These are phyloP conservation scores for Anthonomus grandis DNA, from an alignment of 1,140 invertebrate genomes.

Conservation along the genomic window DNA sequence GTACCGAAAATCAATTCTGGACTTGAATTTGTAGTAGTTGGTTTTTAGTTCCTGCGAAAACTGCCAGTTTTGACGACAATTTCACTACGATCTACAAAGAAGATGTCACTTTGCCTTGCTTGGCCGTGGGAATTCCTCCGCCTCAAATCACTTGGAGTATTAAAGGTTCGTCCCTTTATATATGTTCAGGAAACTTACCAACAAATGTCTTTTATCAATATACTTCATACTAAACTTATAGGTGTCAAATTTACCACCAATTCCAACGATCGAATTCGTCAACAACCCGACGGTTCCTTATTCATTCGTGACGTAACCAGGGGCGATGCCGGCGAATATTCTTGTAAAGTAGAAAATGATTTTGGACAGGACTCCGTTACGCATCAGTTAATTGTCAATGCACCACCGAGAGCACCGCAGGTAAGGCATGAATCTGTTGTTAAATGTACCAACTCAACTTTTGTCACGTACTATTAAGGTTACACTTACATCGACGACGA, in stretches of 20 bases:
- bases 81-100: conserved; percentile 88
- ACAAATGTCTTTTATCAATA: no score
- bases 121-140: conserved; percentile 84
- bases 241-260: conserved; percentile 49
- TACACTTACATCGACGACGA: conserved; percentile 70
- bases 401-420: conserved; percentile 44
- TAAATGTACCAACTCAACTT: not conserved
- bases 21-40: no score
- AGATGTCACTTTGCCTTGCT: conserved; percentile 85
- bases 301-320: conserved; percentile 85
- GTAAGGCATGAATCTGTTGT: conserved; percentile 22
- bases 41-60: conserved; percentile 81
- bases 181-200: no score
- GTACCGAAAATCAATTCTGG: no score
- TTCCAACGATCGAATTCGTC: conserved; percentile 67
- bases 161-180: conserved; percentile 43
- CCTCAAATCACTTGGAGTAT: conserved; percentile 87
- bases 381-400: conserved; percentile 76
- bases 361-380: conserved; percentile 90
- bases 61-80: conserved; percentile 87
- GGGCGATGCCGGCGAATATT: conserved; percentile 86
- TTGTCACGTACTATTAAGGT: conserved; percentile 45
- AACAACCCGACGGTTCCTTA: conserved; percentile 84
- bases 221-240: no score
- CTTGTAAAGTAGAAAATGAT: conserved; percentile 88